These are phyloP conservation scores for Caenorhabditis uteleia DNA, from an alignment of 2,888 invertebrate genomes.

Conservation along the genomic window DNA sequence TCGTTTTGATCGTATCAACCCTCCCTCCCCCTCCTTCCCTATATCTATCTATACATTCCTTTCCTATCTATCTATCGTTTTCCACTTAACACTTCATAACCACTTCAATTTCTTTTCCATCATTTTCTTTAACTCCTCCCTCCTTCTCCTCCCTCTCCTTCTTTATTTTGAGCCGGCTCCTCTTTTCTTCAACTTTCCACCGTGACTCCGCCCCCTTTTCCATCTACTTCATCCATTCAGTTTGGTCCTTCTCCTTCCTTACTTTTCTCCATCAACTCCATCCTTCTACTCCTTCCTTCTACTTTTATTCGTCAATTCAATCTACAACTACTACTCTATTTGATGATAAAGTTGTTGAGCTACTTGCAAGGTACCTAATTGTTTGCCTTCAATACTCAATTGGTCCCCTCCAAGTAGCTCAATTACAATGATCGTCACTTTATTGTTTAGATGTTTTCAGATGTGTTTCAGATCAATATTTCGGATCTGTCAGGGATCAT, in stretches of 20 bases:
- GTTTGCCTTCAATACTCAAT: slow-evolving; percentile 33
- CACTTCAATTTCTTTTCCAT: slow-evolving; percentile 29
- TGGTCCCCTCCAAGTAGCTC: slow-evolving; percentile 49
- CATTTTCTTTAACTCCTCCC: no score
- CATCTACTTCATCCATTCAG: no score
- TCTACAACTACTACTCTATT: neutral
- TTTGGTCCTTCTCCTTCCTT: neutral
- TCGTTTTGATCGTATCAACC: no score
- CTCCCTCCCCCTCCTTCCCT: no score
- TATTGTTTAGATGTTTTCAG: no score
- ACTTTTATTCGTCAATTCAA: neutral
- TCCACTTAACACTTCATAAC: slow-evolving; percentile 37
- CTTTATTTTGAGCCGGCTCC: no score
- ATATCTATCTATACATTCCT: no score
- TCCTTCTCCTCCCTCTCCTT: slow-evolving; percentile 8
- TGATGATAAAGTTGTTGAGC: slow-evolving; percentile 12
- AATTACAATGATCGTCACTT: no score
- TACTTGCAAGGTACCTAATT: slow-evolving; percentile 43
- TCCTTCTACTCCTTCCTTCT: slow-evolving; percentile 7
- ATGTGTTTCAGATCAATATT: no score
- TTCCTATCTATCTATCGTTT: neutral
- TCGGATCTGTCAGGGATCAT: no score
- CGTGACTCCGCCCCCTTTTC: slow-evolving; percentile 14
- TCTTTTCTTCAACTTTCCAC: slow-evolving; percentile 3
- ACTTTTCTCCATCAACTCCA: neutral